Percentiles rank a stretch among this genome's conserved stretches.
phyloP scores from a whole-genome alignment of 2,797 vertebrate genomes.

The Cetoscarus ocellatus region DNA sequence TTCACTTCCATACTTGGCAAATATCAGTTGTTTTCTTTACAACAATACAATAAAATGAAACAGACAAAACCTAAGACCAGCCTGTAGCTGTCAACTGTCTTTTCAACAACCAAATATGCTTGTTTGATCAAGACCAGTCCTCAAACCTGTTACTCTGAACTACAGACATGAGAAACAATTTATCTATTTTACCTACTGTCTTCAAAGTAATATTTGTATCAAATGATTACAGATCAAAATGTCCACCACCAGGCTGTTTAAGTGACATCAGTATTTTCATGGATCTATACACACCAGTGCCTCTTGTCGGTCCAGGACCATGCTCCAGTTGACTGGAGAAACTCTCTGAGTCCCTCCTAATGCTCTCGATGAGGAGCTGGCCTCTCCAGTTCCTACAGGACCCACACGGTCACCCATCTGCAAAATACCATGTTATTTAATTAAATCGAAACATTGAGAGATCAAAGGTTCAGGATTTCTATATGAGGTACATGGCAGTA shows the following conservation, averaged over 20 bases:
- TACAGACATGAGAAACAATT: not conserved
- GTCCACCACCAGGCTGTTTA: not conserved
- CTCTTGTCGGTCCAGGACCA: slow-evolving; percentile 74
- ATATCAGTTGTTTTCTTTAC: too few relatives aligned
- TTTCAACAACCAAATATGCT: not conserved
- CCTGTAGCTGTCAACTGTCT: not conserved
- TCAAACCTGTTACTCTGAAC: not conserved
- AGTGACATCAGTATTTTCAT: not conserved
- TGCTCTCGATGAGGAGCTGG: slow-evolving; percentile 49
- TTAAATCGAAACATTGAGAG: not conserved
- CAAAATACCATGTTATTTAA: slow-evolving; percentile 1
- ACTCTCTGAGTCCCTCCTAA: slow-evolving; percentile 41
- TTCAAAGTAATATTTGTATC: too few relatives aligned
- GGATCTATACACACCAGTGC: slow-evolving; percentile 70
- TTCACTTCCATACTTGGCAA: too few relatives aligned
- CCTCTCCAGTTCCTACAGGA: slow-evolving; percentile 85
- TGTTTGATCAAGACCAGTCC: not conserved
- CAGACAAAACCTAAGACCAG: too few relatives aligned
- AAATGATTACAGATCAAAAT: not conserved
- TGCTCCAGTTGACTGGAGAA: slow-evolving; percentile 72
- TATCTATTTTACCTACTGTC: too few relatives aligned
- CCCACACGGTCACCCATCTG: slow-evolving; percentile 87
- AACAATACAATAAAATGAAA: too few relatives aligned
- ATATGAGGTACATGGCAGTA: too few relatives aligned
- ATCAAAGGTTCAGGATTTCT: not conserved